Evolutionary conservation across 2,888 invertebrate species (phyloP), one percentile per base, ranked within the genome.

Genomic region (Spisula solida): DNA sequence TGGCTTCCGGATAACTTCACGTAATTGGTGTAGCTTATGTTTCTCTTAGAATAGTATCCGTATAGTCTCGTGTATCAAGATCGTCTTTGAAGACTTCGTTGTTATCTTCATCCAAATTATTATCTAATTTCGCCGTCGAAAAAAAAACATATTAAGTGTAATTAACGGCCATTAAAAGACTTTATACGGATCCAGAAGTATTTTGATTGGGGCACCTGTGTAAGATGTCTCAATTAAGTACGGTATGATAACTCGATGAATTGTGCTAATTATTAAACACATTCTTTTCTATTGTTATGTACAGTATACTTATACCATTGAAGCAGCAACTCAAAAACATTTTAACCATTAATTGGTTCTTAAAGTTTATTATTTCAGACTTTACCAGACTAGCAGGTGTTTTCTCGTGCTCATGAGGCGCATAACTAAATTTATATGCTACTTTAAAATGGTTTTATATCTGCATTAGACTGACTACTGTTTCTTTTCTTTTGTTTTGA

Each of bases 141-240:
- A 81, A 31, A 81, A 81, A 81, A n/a, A 55, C 47, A 31, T 82
- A 60, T 82, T 34, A 56, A 31, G 56, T 60, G 31, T 81, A 51
- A 60, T 82, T 82, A 82, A 34, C 56, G 56, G 14, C 56, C 29
- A 81, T 56, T 55, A 56, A 51, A 56, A 10, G n/a, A 6, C 34
- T 60, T 25, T 16, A 34, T 55, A 8, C n/a, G 18, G 20, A 55
- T 16, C 4, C 8, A 10, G 41, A 55, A 82, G 0, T 18, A 34
- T 34, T 25, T 18, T 56, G 5, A 60, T 56, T 31, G 34, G 55
- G 34, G 18, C 82, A 82, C 82, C 82, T 82, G 82, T 41, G 31
- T 34, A 14, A 70, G 41, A 82, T 60, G 66, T 82, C 82, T 66
- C 66, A 25, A 66, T 82, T 82, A 82, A 31, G 5, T 34, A 47